A percentile compares a stretch with the other conserved stretches of the same genome.
phyloP scores from a whole-genome alignment of 2,797 vertebrate species.

The Peromyscus eremicus region DNA sequence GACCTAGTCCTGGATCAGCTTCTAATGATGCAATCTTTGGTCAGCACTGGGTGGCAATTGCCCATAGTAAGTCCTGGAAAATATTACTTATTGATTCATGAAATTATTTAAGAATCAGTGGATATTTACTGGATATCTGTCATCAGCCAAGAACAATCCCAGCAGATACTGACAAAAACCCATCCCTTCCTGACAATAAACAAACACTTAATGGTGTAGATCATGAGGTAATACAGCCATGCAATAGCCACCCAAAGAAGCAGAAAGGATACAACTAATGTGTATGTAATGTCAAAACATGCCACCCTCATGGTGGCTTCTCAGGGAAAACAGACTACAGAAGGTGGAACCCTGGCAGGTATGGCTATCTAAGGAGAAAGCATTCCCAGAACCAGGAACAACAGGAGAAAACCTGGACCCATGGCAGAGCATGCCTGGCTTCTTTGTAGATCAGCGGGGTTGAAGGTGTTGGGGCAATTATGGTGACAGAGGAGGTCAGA shows the following conservation, averaged over 20 bases:
- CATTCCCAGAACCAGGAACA: not conserved
- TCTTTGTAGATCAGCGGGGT: not conserved
- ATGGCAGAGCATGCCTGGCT: not conserved
- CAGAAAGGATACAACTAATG: not conserved
- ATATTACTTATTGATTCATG: not conserved
- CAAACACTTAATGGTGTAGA: not conserved
- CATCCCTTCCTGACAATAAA: not conserved
- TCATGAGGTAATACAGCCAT: not conserved
- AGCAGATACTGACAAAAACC: not conserved
- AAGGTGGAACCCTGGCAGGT: not conserved
- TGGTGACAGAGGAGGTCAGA: not conserved
- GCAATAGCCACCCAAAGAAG: not conserved
- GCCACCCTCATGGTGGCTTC: not conserved
- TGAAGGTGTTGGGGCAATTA: too few relatives aligned
- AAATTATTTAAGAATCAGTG: not conserved
- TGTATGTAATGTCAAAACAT: not conserved
- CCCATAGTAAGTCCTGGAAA: slow-evolving; percentile 18
- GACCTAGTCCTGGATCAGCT: not conserved
- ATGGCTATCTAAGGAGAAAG: not conserved
- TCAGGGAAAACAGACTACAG: not conserved
- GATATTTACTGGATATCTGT: slow-evolving; percentile 1
- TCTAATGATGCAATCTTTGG: not conserved
- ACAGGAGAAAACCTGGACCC: not conserved
- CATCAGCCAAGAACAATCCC: not conserved
- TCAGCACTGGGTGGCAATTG: not conserved